Conservation (phyloP, 2,888 invertebrate genomes). For the Noctuana brunneofusca region DNA sequence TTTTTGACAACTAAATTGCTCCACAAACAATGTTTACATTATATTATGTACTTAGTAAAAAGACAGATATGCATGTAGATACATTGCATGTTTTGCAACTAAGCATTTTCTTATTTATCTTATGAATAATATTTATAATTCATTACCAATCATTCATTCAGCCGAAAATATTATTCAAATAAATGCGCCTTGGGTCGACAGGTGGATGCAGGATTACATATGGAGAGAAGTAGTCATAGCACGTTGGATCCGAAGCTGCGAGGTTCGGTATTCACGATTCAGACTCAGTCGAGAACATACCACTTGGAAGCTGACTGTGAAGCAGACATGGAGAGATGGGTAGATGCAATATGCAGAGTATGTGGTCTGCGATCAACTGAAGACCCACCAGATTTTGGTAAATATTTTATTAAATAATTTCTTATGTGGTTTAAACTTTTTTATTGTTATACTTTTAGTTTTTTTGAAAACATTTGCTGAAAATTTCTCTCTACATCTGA, state of each 20-base stretch:
- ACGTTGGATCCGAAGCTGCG: conserved; percentile 84
- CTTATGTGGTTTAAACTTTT: too few species aligned
- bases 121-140: conserved; percentile 9
- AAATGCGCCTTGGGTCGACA: conserved; percentile 48
- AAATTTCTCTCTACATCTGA: too few species aligned
- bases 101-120: not conserved
- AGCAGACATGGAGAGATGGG: conserved; percentile 97
- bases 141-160: conserved; percentile 9
- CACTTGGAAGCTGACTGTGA: conserved; percentile 96
- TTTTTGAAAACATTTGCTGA: too few species aligned
- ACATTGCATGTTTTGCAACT: not conserved
- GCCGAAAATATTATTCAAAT: conserved; percentile 33
- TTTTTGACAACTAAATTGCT: conserved; percentile 5
- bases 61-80: not conserved
- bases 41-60: not conserved
- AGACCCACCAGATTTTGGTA: conserved; percentile 70
- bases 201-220: conserved; percentile 93
- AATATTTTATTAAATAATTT: not conserved
- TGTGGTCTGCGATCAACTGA: conserved; percentile 92
- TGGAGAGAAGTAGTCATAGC: conserved; percentile 91
- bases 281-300: conserved; percentile 94
- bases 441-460: too few species aligned
- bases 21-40: conserved; percentile 17
- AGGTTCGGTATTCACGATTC: conserved; percentile 91
- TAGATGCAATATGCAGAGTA: conserved; percentile 95